phyloP scores from a whole-genome alignment of 2,113 vertebrate genomes.

The Psittacara wagleri region DNA sequence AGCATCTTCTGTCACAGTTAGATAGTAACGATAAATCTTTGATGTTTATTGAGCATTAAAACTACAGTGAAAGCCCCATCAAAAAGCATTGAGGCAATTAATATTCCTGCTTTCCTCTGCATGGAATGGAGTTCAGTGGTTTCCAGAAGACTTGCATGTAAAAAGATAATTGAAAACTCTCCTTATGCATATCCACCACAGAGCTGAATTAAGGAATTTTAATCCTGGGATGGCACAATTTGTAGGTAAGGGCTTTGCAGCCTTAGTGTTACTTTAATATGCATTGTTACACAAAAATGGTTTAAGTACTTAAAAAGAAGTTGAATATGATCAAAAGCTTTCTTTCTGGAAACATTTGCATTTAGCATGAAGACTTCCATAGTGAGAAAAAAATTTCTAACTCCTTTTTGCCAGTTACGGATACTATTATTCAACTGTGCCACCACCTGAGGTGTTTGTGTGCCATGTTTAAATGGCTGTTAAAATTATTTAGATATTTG shows the following conservation, averaged over 20 bases:
- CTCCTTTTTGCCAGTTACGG: background rate
- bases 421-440: background rate
- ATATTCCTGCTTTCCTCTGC: constrained; percentile 24
- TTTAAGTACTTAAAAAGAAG: background rate
- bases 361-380: background rate
- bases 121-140: constrained; percentile 14
- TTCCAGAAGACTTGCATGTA: background rate
- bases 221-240: background rate
- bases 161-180: constrained; percentile 14
- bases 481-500: background rate
- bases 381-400: background rate
- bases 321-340: background rate
- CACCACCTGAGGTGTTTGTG: background rate
- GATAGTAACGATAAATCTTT: constrained; percentile 58
- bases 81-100: constrained; percentile 54
- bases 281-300: background rate
- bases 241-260: background rate
- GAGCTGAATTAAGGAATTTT: constrained; percentile 14
- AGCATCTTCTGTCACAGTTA: constrained; percentile 48
- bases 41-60: constrained; percentile 60
- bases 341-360: background rate
- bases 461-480: background rate
- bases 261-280: background rate
- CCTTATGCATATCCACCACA: background rate
- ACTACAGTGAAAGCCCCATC: constrained; percentile 27